Conservation (phyloP, 2,113 vertebrate genomes). For the Chroicocephalus ridibundus region DNA sequence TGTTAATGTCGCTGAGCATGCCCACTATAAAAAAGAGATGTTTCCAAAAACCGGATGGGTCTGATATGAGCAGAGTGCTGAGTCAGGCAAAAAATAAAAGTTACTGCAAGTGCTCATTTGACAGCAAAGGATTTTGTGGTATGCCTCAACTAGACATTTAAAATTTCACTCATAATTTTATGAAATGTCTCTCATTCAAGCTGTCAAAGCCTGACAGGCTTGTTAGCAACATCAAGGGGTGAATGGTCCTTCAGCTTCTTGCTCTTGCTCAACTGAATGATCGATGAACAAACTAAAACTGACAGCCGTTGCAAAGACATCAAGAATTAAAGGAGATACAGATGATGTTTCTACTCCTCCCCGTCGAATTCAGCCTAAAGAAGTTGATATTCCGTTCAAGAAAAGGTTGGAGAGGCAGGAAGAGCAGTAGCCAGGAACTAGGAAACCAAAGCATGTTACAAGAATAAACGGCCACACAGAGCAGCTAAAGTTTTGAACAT, state of each 20-base stretch:
- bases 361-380: neutral
- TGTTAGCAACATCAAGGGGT: constrained; percentile 53
- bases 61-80: neutral
- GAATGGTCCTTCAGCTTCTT: constrained; percentile 53
- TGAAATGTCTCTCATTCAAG: constrained; percentile 52
- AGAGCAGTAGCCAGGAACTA: neutral
- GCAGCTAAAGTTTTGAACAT: neutral
- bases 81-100: neutral
- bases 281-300: constrained; percentile 55
- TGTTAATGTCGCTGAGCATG: neutral
- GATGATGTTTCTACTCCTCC: constrained; percentile 6
- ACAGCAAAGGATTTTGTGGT: constrained; percentile 41
- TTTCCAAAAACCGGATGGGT: neutral
- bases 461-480: neutral
- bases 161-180: constrained; percentile 51
- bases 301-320: constrained; percentile 28
- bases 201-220: constrained; percentile 58
- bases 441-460: neutral
- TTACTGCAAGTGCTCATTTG: constrained; percentile 7
- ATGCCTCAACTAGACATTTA: constrained; percentile 7
- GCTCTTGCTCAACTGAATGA: constrained; percentile 53
- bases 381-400: neutral
- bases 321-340: constrained; percentile 25
- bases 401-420: neutral
- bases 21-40: neutral